These are phyloP conservation scores for Salminus brasiliensis DNA, from an alignment of 2,113 vertebrate genomes.

Conservation along the genomic window DNA sequence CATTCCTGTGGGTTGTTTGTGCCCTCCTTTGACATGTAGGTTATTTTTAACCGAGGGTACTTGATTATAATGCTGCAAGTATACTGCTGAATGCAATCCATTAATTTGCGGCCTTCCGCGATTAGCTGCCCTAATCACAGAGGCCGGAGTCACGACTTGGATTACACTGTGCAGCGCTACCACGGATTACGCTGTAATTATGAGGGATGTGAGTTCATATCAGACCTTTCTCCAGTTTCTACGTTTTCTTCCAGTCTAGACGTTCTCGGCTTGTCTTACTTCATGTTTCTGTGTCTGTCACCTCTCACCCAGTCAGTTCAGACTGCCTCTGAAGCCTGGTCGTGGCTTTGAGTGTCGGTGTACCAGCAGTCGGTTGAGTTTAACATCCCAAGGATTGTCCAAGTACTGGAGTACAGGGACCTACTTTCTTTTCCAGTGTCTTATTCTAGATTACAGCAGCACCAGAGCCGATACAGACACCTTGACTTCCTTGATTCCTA, in stretches of 20 bases:
- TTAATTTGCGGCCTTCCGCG: neutral
- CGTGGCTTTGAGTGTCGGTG: neutral
- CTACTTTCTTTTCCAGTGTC: too few species aligned
- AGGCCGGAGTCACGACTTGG: neutral
- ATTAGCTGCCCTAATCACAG: neutral
- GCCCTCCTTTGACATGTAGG: neutral
- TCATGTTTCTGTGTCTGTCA: neutral
- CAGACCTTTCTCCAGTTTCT: neutral
- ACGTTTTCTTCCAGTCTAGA: neutral
- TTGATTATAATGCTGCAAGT: neutral
- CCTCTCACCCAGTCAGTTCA: neutral
- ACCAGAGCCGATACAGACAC: too few species aligned
- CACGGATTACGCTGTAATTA: neutral
- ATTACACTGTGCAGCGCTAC: neutral
- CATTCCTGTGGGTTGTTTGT: neutral
- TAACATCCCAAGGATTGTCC: neutral
- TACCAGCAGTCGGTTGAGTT: neutral
- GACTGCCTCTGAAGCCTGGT: neutral
- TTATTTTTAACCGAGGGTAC: neutral
- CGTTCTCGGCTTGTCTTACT: neutral
- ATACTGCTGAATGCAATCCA: neutral
- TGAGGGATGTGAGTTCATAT: constrained; percentile 7
- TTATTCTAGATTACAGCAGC: too few species aligned
- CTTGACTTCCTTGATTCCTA: too few species aligned
- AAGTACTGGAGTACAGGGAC: neutral